A percentile compares a stretch with the other conserved stretches of the same genome.
These are phyloP conservation scores for Takifugu bimaculatus DNA, from an alignment of 2,113 vertebrate species.

Conservation along the genomic window DNA sequence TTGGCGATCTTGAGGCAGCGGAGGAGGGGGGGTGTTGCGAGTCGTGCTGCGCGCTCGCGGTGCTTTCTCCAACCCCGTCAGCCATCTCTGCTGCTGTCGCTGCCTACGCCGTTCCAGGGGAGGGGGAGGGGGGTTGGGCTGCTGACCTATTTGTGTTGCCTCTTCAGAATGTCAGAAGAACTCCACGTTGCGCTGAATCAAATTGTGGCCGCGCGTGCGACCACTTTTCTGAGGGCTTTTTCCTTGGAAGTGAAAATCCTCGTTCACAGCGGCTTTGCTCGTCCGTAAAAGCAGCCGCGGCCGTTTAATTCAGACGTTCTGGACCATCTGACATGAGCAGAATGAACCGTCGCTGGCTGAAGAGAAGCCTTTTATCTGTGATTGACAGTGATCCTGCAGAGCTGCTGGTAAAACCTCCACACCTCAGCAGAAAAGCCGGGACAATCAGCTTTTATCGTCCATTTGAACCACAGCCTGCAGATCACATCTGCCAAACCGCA, in stretches of 20 bases:
- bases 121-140: slow-evolving; percentile 26
- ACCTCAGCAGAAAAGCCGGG: too few species aligned
- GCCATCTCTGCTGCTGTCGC: slow-evolving; percentile 53
- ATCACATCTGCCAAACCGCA: neutral
- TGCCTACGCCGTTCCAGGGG: slow-evolving; percentile 39
- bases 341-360: neutral
- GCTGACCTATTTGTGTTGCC: slow-evolving; percentile 61
- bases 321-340: too few species aligned
- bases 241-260: too few species aligned
- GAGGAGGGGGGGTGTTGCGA: slow-evolving; percentile 37
- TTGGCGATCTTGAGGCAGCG: slow-evolving; percentile 8
- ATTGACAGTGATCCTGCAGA: slow-evolving; percentile 9
- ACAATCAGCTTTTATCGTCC: neutral
- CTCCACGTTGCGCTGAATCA: too few species aligned
- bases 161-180: too few species aligned
- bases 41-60: slow-evolving; percentile 40
- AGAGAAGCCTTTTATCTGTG: slow-evolving; percentile 14
- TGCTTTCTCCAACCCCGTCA: slow-evolving; percentile 49
- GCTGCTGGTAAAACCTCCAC: slow-evolving; percentile 12
- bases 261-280: too few species aligned
- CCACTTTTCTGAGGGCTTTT: too few species aligned
- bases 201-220: too few species aligned
- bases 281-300: too few species aligned
- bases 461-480: neutral
- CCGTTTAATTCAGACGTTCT: too few species aligned